Evolutionary conservation across 2,113 vertebrate species (phyloP), one percentile per base, ranked within the genome.

Genomic region (Ceyx cyanopectus): DNA sequence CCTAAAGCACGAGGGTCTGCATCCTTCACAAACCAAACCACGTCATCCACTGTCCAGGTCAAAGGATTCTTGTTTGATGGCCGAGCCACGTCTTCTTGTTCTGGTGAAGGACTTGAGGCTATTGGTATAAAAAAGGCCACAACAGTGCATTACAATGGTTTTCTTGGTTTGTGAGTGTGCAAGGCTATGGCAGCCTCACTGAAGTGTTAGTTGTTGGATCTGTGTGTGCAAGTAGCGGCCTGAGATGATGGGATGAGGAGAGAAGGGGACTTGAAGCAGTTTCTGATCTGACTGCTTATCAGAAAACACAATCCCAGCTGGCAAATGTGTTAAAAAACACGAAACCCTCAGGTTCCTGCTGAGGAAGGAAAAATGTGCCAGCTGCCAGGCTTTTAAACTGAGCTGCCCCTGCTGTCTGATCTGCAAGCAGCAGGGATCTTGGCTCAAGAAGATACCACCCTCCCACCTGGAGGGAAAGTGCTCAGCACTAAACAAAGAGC

Each of bases 1-100:
- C 98, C 99, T 94, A 99, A 97, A n/a, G 99, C 98, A 9, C 99
- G 98, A 15, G 99, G 99, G 92, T 99, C 99, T 18, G 99, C 99
- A 7, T 99, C 98, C 92, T 99, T 99, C 96, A 99, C 98, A 86
- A 99, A 99, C 98, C 98, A 97, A 73, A 99, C 97, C 77, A 99
- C 99, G 0, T 99, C 99, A 63, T 99, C 99, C 72, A 99, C 99
- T 0, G 98, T 98, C 99, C 99, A 99, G 87, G 98, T 98, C 80
- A 98, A 98, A 11, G 99, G 99, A 93, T 99, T 98, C 91, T 98
- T 98, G 94, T 96, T 98, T 80, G 97, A 93, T 26, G 97, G 98
- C 61, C 97, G 97, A 86, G 97, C 96, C 19, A 66, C 10, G 1
- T 99, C 98, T 87, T 97, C 97, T n/a, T 8, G 82, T 26, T 99